These are phyloP conservation scores for Alfaro cultratus DNA, from an alignment of 2,797 vertebrate genomes.

Conservation along the genomic window DNA sequence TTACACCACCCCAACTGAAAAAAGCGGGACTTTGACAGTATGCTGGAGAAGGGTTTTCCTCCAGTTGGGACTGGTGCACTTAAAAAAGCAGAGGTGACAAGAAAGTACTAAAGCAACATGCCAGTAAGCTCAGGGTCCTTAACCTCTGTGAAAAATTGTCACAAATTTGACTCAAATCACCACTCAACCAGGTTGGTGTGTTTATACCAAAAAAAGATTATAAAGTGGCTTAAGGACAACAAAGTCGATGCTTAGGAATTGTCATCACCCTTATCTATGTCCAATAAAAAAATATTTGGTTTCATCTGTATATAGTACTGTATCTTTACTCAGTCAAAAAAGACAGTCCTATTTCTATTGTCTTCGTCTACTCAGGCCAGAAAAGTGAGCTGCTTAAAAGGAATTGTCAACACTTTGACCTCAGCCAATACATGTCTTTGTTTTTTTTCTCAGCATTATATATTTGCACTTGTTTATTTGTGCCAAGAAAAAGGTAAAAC, in stretches of 20 bases:
- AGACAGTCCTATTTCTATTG: neutral
- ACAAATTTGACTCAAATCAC: neutral
- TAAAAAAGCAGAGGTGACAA: neutral
- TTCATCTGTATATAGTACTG: neutral
- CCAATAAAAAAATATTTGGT: neutral
- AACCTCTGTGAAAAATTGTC: neutral
- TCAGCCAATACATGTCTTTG: slow-evolving; percentile 10
- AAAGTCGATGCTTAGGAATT: neutral
- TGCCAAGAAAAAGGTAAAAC: slow-evolving; percentile 48
- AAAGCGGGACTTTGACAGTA: neutral
- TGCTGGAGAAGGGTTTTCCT: neutral
- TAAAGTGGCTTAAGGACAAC: neutral
- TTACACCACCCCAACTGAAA: neutral
- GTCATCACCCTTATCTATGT: neutral
- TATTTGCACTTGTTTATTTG: slow-evolving; percentile 36
- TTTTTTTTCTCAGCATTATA: slow-evolving; percentile 42
- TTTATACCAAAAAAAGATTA: neutral
- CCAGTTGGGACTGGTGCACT: neutral
- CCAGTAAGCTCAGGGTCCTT: neutral
- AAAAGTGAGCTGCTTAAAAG: slow-evolving; percentile 34
- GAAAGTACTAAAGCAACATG: neutral
- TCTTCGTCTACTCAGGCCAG: slow-evolving; percentile 21
- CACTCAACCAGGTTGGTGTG: neutral
- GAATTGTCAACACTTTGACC: slow-evolving; percentile 39
- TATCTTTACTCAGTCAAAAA: neutral